Evolutionary conservation across 2,113 vertebrate genomes (phyloP).

Genomic region (Noctilio leporinus): DNA sequence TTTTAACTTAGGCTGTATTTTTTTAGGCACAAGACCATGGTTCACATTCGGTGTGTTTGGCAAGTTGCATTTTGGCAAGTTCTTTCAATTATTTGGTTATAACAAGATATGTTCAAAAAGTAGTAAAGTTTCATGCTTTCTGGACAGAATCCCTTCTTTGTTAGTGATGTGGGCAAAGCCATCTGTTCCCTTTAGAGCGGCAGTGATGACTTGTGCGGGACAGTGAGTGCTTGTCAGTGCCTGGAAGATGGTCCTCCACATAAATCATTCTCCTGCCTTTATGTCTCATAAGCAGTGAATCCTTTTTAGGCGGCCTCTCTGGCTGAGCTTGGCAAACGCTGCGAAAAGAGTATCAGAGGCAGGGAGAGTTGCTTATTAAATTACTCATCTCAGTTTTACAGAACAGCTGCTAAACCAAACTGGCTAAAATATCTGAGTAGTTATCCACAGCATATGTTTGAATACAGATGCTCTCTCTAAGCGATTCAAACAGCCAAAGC

Average conservation of each 20-base stretch:
- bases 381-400: conserved; percentile 63
- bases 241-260: conserved; percentile 23
- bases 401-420: conserved; percentile 67
- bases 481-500: conserved; percentile 32
- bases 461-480: conserved; percentile 63
- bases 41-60: neutral
- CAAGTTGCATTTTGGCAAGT: neutral
- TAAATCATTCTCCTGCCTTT: conserved; percentile 49
- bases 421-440: conserved; percentile 58
- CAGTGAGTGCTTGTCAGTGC: conserved; percentile 6
- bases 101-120: conserved; percentile 21
- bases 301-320: conserved; percentile 53
- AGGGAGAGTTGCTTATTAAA: conserved; percentile 60
- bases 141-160: conserved; percentile 49
- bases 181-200: conserved; percentile 49
- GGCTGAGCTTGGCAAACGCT: conserved; percentile 25
- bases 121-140: neutral
- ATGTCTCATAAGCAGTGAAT: neutral
- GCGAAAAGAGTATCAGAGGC: conserved; percentile 36
- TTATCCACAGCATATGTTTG: conserved; percentile 61
- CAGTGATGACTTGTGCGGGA: conserved; percentile 39
- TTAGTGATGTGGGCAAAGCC: conserved; percentile 48
- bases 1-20: neutral
- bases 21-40: neutral
- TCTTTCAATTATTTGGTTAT: conserved; percentile 8